These are phyloP conservation scores for Epiblema foenella DNA, from an alignment of 2,888 invertebrate genomes.

Conservation along the genomic window DNA sequence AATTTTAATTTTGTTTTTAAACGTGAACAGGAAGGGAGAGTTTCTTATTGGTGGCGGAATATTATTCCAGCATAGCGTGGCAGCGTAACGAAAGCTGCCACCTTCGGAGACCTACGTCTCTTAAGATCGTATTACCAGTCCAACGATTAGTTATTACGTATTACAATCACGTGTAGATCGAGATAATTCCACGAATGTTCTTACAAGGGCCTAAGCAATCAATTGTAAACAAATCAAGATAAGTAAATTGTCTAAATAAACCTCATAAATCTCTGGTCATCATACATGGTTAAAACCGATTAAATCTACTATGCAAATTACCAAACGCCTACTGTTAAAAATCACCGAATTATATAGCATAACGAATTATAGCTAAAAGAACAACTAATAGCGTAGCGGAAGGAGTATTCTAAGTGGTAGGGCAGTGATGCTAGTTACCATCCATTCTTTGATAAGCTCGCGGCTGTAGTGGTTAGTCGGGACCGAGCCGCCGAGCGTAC, in stretches of 20 bases:
- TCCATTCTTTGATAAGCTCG: conserved; percentile 71
- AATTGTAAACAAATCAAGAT: conserved; percentile 18
- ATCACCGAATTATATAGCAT: conserved; percentile 39
- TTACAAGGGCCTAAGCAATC: conserved; percentile 16
- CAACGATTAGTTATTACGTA: background rate
- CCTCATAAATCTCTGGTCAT: conserved; percentile 4
- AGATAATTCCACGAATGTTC: background rate
- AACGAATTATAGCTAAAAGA: conserved; percentile 55
- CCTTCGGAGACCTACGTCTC: too few species aligned
- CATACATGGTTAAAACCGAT: conserved; percentile 14
- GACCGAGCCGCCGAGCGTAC: conserved; percentile 69
- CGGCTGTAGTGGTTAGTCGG: conserved; percentile 73
- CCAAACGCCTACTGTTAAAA: conserved; percentile 45
- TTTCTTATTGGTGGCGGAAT: too few species aligned
- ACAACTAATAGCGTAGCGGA: conserved; percentile 73
- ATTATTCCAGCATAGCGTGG: too few species aligned
- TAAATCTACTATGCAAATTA: conserved; percentile 20
- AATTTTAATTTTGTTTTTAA: too few species aligned
- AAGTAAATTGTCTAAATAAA: conserved; percentile 12
- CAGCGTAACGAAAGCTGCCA: too few species aligned
- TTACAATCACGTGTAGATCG: background rate
- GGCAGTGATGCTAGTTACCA: conserved; percentile 19
- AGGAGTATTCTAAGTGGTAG: conserved; percentile 73
- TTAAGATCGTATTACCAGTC: too few species aligned
- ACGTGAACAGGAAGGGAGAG: too few species aligned